These are phyloP conservation scores for Bradysia coprophila DNA, from an alignment of 1,140 invertebrate species.

Conservation along the genomic window DNA sequence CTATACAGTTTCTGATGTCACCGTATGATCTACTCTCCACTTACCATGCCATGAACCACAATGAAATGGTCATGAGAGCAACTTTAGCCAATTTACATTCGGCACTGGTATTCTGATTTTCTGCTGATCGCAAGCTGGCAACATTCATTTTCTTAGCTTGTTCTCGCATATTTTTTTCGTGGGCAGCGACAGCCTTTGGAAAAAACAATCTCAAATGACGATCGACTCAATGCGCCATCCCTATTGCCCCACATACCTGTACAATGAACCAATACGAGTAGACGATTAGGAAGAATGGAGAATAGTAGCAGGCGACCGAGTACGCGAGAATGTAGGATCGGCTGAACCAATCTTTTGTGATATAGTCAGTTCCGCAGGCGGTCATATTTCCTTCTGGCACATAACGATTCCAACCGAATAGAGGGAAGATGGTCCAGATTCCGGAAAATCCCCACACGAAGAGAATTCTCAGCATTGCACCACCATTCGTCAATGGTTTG, in stretches of 20 bases:
- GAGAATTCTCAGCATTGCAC: conserved; percentile 44
- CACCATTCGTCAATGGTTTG: conserved; percentile 46
- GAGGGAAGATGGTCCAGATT: conserved; percentile 47
- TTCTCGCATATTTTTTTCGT: conserved; percentile 50
- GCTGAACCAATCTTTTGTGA: conserved; percentile 39
- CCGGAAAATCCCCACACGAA: conserved; percentile 47
- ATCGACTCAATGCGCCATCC: background rate
- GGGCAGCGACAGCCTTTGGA: conserved; percentile 37
- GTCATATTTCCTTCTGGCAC: conserved; percentile 66
- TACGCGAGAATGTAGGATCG: conserved; percentile 44
- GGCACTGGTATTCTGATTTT: conserved; percentile 36
- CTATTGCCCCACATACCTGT: conserved; percentile 25
- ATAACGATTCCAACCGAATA: conserved; percentile 69
- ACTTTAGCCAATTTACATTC: conserved; percentile 46
- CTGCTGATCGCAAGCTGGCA: conserved; percentile 37
- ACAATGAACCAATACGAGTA: conserved; percentile 55
- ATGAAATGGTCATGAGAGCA: conserved; percentile 48
- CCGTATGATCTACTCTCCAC: too few relatives aligned
- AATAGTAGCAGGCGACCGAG: conserved; percentile 38
- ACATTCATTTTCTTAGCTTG: conserved; percentile 57
- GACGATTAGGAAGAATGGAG: conserved; percentile 44
- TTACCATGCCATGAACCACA: conserved; percentile 64
- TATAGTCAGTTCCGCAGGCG: conserved; percentile 60
- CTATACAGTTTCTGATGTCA: too few relatives aligned
- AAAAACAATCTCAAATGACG: background rate